Evolutionary conservation across 2,888 invertebrate species (phyloP), one percentile per base, ranked within the genome.

Genomic region (Gisinianus flammeolus): DNA sequence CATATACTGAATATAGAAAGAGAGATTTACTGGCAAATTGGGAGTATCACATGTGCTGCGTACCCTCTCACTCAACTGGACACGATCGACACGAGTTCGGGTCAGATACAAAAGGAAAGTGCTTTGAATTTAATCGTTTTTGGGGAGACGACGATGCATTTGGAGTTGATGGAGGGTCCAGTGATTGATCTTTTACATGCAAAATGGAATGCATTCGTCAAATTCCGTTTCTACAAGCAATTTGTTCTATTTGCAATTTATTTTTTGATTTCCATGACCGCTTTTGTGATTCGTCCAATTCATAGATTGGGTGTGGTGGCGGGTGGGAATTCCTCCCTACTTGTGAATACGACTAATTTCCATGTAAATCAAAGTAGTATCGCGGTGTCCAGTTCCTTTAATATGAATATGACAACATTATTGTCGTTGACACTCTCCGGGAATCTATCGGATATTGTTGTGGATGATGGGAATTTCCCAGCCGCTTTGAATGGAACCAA

Each of bases 171-270:
- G 89, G 97, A 98, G 87, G 98, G 98, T 0, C 92, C 97, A 84
- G 88, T 98, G 67, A 94, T 97, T 26, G 96, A 98, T 87, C 90
- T 99, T 22, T 88, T 99, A 16, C 93, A 96, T 86, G 96, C 97
- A 2, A 99, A 99, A 89, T 99, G 98, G 98, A 95, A 97, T 85
- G 94, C 97, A 0, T 98, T 97, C 87, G 96, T 96, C 1, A 96
- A 95, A 88, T 88, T 58, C 87, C 94, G 97, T 80, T 97, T 98
- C 88, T 97, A 97, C 87, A 90, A 94, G 5, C 94, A 97, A 86
- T 97, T 98, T 87, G 92, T 94, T 81, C 90, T 95, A 76, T 98
- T 98, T 87, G 91, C 93, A 16, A 91, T 93, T 80, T 98, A 98
- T 87, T 98, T 98, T 87, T 86, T 96, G 33, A 90, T 96, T 68